Conservation (phyloP, 2,888 invertebrate species). For the Diplolepis rosae region DNA sequence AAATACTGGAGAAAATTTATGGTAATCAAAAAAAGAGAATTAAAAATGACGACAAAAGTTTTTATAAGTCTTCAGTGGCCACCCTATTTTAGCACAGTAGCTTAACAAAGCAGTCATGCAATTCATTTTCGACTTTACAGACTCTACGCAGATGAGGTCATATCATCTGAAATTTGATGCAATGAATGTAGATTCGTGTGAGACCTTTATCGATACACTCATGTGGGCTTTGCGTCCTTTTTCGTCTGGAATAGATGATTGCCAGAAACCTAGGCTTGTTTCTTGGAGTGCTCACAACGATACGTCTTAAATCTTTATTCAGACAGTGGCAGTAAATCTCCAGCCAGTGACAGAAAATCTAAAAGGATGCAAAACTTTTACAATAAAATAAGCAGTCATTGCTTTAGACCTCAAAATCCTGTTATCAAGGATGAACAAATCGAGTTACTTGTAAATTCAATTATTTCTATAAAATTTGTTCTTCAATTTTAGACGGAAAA, state of each 20-base stretch:
- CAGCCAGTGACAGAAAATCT: background rate
- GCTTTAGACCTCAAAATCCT: background rate
- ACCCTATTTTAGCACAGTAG: background rate
- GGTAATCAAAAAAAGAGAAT: background rate
- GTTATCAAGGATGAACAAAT: background rate
- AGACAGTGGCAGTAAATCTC: background rate
- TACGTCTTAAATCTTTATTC: background rate
- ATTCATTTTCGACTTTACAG: background rate
- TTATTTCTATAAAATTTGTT: too few relatives aligned
- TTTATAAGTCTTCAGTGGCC: background rate
- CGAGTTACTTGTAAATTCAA: too few relatives aligned
- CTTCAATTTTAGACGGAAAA: too few relatives aligned
- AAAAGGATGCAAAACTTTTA: background rate
- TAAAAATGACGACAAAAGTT: too few relatives aligned
- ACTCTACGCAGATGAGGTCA: background rate
- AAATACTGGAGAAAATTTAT: background rate
- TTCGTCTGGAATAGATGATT: background rate
- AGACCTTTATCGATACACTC: background rate
- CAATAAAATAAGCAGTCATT: background rate
- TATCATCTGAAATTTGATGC: background rate
- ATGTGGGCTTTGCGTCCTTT: background rate
- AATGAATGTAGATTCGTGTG: background rate
- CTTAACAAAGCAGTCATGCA: background rate
- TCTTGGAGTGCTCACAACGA: background rate
- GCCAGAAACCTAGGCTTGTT: background rate